Conservation (phyloP, 2,797 vertebrate species). For the Halcyon smyrnensis region DNA sequence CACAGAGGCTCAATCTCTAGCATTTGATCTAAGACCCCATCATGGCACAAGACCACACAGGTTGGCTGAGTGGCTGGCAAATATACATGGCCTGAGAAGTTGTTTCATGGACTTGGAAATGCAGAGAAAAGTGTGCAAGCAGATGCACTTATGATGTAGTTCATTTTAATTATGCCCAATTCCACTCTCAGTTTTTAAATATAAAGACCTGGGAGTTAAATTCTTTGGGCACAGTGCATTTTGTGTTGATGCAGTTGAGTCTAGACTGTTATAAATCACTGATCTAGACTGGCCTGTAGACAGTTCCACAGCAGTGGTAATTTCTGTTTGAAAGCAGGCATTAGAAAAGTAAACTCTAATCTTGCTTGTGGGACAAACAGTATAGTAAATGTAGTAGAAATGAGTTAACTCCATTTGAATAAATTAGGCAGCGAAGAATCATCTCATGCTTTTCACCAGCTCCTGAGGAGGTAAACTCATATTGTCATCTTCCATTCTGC, state of each 20-base stretch:
- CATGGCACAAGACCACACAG: fast-evolving
- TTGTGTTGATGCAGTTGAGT: neutral
- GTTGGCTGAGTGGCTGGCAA: neutral
- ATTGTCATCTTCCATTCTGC: neutral
- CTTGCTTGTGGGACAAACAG: neutral
- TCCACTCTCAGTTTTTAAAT: neutral
- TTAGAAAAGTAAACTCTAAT: neutral
- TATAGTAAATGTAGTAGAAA: neutral
- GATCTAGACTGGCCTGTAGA: neutral
- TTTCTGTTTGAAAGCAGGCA: neutral
- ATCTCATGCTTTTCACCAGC: neutral
- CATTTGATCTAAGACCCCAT: neutral
- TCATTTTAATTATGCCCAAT: neutral
- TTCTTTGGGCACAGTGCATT: neutral
- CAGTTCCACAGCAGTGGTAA: neutral
- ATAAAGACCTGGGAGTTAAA: neutral
- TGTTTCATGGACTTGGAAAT: neutral
- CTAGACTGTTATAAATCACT: neutral
- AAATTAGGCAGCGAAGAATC: neutral
- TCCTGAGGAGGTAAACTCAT: neutral
- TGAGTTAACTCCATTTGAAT: neutral
- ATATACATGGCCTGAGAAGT: neutral
- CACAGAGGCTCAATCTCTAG: neutral
- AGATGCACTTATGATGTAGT: neutral
- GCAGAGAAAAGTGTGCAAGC: neutral